These are phyloP conservation scores for Anarsia innoxiella DNA, from an alignment of 2,888 invertebrate species.

Conservation along the genomic window DNA sequence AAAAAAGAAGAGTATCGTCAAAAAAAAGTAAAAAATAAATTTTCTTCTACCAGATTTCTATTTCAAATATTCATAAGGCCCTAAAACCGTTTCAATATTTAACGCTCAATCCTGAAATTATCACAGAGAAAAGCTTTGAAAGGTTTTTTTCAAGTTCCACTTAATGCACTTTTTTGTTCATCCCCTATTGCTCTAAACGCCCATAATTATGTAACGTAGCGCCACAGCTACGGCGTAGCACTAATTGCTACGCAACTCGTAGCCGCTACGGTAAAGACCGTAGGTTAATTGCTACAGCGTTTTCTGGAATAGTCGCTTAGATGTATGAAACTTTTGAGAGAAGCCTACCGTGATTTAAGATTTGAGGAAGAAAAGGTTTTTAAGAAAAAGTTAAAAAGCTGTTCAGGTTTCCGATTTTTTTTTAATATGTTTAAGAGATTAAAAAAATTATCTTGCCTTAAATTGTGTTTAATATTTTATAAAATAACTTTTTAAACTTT, in stretches of 20 bases:
- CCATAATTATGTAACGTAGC: conserved; percentile 58
- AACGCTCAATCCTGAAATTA: too few species aligned
- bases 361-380: too few species aligned
- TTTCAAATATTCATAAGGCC: too few species aligned
- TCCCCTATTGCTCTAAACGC: conserved; percentile 42
- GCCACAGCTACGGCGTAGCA: conserved; percentile 34
- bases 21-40: too few species aligned
- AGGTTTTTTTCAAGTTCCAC: neutral
- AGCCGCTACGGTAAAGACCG: conserved; percentile 54
- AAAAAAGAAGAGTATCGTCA: too few species aligned
- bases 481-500: too few species aligned
- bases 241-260: conserved; percentile 69
- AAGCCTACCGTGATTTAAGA: neutral
- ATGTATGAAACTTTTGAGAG: conserved; percentile 12
- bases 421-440: neutral
- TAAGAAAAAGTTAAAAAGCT: too few species aligned
- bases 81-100: too few species aligned
- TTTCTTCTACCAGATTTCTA: too few species aligned
- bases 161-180: conserved; percentile 17
- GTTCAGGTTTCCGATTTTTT: conserved; percentile 3
- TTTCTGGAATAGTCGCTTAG: conserved; percentile 20
- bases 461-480: neutral
- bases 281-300: conserved; percentile 62
- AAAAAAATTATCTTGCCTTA: neutral
- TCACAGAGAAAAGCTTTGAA: too few species aligned